phyloP scores from a whole-genome alignment of 2,113 vertebrate species.

The Mirza zaza region DNA sequence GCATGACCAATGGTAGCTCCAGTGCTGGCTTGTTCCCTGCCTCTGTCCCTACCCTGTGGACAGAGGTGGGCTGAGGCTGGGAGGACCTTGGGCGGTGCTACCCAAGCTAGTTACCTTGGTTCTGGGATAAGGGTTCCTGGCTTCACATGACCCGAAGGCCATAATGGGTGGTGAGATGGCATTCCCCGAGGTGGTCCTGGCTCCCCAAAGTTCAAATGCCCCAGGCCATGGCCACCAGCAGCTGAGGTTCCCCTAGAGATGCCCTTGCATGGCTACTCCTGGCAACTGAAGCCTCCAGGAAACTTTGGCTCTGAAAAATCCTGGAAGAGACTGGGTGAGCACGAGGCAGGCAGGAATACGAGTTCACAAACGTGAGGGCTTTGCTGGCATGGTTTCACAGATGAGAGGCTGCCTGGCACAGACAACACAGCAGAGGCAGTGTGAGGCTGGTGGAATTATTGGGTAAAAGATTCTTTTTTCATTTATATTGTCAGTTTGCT shows the following conservation, averaged over 20 bases:
- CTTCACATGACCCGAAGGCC: not conserved
- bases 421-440: not conserved
- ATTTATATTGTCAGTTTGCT: conserved; percentile 12
- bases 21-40: not conserved
- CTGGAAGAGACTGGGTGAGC: not conserved
- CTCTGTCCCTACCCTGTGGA: not conserved
- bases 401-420: not conserved
- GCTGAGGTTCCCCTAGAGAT: not conserved
- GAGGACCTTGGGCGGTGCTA: not conserved
- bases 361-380: not conserved
- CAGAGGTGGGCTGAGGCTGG: not conserved
- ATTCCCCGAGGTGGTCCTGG: not conserved
- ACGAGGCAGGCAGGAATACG: not conserved
- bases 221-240: not conserved
- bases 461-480: not conserved
- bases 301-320: not conserved
- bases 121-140: not conserved
- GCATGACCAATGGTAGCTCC: not conserved
- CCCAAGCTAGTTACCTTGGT: not conserved
- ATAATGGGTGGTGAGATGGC: not conserved
- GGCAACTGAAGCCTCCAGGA: not conserved
- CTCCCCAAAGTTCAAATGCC: not conserved
- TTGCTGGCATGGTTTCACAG: not conserved
- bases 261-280: not conserved
- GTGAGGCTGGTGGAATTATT: not conserved